These are phyloP conservation scores for Drosophila yooni DNA, from an alignment of 2,888 invertebrate species.

Conservation along the genomic window DNA sequence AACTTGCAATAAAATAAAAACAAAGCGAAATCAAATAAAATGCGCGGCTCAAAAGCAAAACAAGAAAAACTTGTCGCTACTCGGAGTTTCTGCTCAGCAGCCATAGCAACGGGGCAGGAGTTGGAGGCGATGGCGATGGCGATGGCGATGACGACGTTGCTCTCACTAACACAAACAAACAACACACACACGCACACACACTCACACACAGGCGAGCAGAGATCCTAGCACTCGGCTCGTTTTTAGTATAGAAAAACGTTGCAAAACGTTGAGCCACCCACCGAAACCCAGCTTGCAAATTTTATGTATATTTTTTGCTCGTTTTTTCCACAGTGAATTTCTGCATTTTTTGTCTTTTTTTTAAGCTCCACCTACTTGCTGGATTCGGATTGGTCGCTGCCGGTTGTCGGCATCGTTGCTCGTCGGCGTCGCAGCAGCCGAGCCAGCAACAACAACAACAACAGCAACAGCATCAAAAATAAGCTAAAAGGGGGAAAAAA, in stretches of 20 bases:
- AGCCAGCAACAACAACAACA: constrained; percentile 37
- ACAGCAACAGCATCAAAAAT: constrained; percentile 40
- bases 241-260: constrained; percentile 80
- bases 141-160: constrained; percentile 39
- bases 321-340: constrained; percentile 64
- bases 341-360: constrained; percentile 81
- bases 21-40: constrained; percentile 73
- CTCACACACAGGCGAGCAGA: constrained; percentile 3
- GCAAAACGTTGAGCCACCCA: constrained; percentile 67
- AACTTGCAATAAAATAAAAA: constrained; percentile 61
- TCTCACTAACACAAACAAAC: constrained; percentile 51
- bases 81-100: constrained; percentile 26
- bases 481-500: constrained; percentile 74
- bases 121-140: constrained; percentile 15
- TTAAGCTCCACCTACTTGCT: constrained; percentile 84
- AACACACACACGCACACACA: constrained; percentile 19
- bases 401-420: constrained; percentile 34
- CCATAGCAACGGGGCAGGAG: constrained; percentile 16
- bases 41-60: constrained; percentile 63
- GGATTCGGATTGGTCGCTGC: constrained; percentile 81
- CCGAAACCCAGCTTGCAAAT: constrained; percentile 39
- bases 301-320: constrained; percentile 62
- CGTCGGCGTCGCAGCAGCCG: constrained; percentile 49
- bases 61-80: constrained; percentile 57
- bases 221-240: constrained; percentile 32